Conservation (phyloP, 2,797 vertebrate genomes). For the Scyliorhinus canicula region DNA sequence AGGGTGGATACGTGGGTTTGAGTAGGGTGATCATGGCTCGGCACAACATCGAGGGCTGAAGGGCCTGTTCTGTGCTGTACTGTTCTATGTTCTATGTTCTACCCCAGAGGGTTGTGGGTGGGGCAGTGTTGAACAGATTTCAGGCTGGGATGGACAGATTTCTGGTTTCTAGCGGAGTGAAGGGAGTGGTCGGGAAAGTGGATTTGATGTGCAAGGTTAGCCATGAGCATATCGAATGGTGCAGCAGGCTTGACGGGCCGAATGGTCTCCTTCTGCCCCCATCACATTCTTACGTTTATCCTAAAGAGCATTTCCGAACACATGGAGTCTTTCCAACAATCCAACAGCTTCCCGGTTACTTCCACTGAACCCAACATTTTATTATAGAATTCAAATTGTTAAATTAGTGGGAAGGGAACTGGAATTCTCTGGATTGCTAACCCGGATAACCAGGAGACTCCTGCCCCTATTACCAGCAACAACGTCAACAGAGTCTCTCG, state of each 20-base stretch:
- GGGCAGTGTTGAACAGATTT: neutral
- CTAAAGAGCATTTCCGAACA: neutral
- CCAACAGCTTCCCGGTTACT: neutral
- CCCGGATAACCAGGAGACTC: neutral
- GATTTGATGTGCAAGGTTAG: neutral
- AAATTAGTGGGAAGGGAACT: neutral
- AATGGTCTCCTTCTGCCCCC: neutral
- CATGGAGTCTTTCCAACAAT: neutral
- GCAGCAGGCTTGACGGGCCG: neutral
- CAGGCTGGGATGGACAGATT: neutral
- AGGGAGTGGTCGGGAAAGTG: neutral
- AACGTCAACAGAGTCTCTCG: neutral
- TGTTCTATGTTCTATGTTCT: too few species aligned
- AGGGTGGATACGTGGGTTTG: too few species aligned
- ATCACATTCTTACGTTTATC: neutral
- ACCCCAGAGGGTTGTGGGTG: too few species aligned
- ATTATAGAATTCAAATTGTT: neutral
- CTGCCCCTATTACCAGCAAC: neutral
- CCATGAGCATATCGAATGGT: neutral
- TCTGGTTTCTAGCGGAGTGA: neutral
- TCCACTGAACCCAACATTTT: neutral
- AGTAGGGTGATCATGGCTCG: too few species aligned
- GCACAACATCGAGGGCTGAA: too few species aligned
- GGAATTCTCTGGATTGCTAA: neutral
- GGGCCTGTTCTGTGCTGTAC: too few species aligned